These are phyloP conservation scores for Oasisia sp. DNA, from an alignment of 2,888 invertebrate genomes.

Conservation along the genomic window DNA sequence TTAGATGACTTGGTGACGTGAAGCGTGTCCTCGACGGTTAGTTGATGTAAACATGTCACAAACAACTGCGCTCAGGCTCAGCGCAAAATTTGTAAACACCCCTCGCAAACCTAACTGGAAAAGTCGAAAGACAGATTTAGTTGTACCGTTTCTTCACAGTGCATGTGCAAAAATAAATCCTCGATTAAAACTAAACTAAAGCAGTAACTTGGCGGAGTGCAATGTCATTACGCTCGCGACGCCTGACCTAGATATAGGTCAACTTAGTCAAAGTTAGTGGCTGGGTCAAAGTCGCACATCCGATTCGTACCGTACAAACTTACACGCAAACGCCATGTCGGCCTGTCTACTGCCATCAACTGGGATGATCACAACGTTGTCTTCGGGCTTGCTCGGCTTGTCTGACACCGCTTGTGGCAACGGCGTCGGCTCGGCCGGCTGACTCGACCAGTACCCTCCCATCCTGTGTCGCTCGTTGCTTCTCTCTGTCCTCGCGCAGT, in stretches of 20 bases:
- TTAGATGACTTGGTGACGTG: background rate
- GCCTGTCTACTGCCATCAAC: background rate
- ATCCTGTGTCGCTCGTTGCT: background rate
- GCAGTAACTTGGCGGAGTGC: background rate
- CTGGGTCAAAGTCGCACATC: background rate
- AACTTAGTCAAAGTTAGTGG: background rate
- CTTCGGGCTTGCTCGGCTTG: background rate
- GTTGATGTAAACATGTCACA: background rate
- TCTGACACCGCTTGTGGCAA: background rate
- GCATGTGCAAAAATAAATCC: background rate
- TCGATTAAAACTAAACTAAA: background rate
- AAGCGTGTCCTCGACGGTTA: background rate
- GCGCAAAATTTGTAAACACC: background rate
- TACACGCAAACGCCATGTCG: conserved; percentile 13
- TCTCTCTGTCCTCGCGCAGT: background rate
- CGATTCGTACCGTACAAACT: background rate
- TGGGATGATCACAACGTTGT: background rate
- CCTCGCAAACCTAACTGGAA: background rate
- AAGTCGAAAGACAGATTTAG: background rate
- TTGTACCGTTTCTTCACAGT: background rate
- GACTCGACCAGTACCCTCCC: background rate
- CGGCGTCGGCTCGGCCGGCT: background rate
- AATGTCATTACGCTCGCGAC: background rate
- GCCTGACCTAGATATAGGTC: conserved; percentile 1
- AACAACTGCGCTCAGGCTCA: background rate